phyloP scores from a whole-genome alignment of 1,140 invertebrate genomes.

The Bradynema listronoti region DNA sequence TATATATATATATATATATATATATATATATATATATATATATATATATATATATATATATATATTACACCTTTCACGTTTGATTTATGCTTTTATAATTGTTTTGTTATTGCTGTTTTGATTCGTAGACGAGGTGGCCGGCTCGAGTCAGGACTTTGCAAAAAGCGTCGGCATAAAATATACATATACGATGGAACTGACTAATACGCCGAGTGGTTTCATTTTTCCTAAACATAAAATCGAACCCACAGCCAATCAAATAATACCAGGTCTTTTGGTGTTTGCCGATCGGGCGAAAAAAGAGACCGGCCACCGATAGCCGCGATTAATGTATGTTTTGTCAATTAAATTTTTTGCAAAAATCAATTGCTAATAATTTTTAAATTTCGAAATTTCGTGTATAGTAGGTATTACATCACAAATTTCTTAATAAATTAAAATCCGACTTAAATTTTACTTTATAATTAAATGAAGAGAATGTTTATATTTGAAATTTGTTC shows the following conservation, averaged over 20 bases:
- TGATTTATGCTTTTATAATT: background rate
- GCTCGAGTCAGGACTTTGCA: constrained; percentile 51
- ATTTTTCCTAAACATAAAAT: constrained; percentile 3
- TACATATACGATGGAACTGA: constrained; percentile 59
- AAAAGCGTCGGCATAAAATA: constrained; percentile 59
- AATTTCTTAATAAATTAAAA: too few species aligned
- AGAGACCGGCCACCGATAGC: too few species aligned
- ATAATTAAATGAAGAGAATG: too few species aligned
- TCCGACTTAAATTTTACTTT: too few species aligned
- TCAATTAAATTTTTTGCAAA: too few species aligned
- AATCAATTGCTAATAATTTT: too few species aligned
- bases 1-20: too few species aligned
- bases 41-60: background rate
- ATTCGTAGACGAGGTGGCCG: constrained; percentile 37
- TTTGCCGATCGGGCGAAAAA: too few species aligned
- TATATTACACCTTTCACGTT: background rate
- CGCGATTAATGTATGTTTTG: too few species aligned
- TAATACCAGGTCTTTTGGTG: constrained; percentile 1
- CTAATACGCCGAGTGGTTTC: constrained; percentile 6
- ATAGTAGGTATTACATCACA: too few species aligned
- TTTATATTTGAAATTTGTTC: too few species aligned
- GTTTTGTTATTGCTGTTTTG: constrained; percentile 15
- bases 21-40: background rate
- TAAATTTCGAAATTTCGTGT: too few species aligned
- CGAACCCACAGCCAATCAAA: background rate